Evolutionary conservation across 2,888 invertebrate species (phyloP).

Genomic region (Tridacna gigas): DNA sequence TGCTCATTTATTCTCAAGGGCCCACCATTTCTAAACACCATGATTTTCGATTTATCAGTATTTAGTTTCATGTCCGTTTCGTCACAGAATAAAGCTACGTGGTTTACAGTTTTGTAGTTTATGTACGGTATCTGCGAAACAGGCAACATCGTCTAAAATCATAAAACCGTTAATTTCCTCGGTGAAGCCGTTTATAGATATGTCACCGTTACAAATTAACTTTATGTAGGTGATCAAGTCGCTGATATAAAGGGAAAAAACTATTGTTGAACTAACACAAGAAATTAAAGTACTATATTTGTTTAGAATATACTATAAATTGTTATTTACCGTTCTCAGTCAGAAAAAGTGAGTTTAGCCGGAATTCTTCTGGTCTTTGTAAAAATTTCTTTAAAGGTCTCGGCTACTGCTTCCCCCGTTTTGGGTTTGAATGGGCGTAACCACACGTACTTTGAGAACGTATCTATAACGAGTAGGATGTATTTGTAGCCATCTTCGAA

Average conservation of each 20-base stretch:
- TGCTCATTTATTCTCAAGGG: conserved; percentile 12
- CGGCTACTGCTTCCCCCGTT: no score
- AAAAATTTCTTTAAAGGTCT: no score
- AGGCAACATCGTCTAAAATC: background rate
- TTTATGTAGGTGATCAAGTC: conserved; percentile 16
- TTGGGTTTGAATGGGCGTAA: no score
- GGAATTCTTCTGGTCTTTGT: no score
- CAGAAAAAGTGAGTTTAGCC: no score
- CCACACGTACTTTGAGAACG: no score
- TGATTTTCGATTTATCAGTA: conserved; percentile 22
- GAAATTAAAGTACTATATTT: no score
- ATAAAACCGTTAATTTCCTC: background rate
- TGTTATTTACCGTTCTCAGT: no score
- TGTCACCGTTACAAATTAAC: background rate
- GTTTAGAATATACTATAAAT: no score
- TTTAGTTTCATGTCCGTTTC: conserved; percentile 8
- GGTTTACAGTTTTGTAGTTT: background rate
- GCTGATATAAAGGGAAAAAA: conserved; percentile 15
- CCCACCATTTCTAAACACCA: conserved; percentile 23
- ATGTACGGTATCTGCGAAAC: background rate
- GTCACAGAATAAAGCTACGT: background rate
- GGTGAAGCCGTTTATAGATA: background rate
- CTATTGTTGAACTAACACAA: conserved; percentile 23
- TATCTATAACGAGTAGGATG: no score
- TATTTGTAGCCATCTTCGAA: no score